Conservation (phyloP, 2,888 invertebrate species). For the Fissipunctia ypsillon region DNA sequence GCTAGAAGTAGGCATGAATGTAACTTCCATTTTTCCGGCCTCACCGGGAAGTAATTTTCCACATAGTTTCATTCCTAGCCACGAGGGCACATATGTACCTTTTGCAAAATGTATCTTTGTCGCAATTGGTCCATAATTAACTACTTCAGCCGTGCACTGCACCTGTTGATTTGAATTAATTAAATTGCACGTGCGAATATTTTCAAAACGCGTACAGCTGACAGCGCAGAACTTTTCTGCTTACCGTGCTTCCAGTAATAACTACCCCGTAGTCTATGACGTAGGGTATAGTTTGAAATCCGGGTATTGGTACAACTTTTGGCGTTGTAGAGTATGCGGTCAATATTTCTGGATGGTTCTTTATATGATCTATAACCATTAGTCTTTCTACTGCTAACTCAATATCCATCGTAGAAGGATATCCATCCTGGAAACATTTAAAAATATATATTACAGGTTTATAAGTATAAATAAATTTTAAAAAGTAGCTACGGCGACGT, state of each 20-base stretch:
- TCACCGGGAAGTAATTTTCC: conserved; percentile 87
- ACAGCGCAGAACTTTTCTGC: conserved; percentile 10
- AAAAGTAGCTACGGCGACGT: not conserved
- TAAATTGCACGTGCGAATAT: conserved; percentile 14
- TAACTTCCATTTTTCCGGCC: conserved; percentile 85
- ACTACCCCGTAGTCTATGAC: conserved; percentile 91
- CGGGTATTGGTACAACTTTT: conserved; percentile 85
- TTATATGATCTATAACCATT: conserved; percentile 86
- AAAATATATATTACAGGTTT: not conserved
- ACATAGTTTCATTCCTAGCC: conserved; percentile 82
- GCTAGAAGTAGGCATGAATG: conserved; percentile 87
- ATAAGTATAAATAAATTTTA: not conserved
- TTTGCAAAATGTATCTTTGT: conserved; percentile 85
- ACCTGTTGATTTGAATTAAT: conserved; percentile 70
- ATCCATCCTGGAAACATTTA: conserved; percentile 79
- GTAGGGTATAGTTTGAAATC: conserved; percentile 88
- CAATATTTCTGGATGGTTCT: conserved; percentile 81
- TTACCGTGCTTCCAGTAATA: conserved; percentile 85
- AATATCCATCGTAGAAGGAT: conserved; percentile 91
- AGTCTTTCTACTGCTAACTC: conserved; percentile 91
- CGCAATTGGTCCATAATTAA: conserved; percentile 90
- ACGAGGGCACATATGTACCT: conserved; percentile 76
- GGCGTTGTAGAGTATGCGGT: conserved; percentile 72
- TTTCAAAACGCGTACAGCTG: not conserved
- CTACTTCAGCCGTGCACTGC: conserved; percentile 84